phyloP scores from a whole-genome alignment of 2,797 vertebrate species.

The Muscicapa striata region DNA sequence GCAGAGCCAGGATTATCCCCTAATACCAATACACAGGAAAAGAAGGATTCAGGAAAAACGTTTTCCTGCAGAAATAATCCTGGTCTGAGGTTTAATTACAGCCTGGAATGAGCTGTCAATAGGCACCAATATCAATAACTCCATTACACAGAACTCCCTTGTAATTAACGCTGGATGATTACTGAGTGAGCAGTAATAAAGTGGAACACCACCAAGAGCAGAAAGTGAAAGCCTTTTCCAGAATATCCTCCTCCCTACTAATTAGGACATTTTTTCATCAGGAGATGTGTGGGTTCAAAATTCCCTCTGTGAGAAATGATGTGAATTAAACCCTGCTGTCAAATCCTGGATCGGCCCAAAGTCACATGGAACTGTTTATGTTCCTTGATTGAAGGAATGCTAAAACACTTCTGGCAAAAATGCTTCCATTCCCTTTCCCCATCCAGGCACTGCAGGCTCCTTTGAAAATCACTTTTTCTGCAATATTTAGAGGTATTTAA shows the following conservation, averaged over 20 bases:
- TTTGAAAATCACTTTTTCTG: constrained; percentile 13
- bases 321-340: constrained; percentile 26
- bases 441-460: neutral
- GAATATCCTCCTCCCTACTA: neutral
- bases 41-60: neutral
- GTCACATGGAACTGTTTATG: constrained; percentile 66
- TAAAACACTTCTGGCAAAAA: constrained; percentile 51
- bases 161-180: neutral
- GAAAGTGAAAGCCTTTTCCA: neutral
- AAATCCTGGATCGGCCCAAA: constrained; percentile 29
- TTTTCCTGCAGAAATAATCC: neutral
- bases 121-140: neutral
- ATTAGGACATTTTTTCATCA: neutral
- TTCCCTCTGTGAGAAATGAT: neutral
- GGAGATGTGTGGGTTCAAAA: constrained; percentile 22
- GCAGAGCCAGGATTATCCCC: neutral
- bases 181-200: neutral
- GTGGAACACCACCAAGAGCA: neutral
- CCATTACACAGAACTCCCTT: neutral
- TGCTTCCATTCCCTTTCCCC: constrained; percentile 14
- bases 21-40: neutral
- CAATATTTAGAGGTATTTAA: neutral
- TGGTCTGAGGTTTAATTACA: neutral
- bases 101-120: neutral
- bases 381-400: constrained; percentile 49